Evolutionary conservation across 1,140 invertebrate species (phyloP), one percentile per base, ranked within the genome.

Genomic region (Stegodyphus dumicola): DNA sequence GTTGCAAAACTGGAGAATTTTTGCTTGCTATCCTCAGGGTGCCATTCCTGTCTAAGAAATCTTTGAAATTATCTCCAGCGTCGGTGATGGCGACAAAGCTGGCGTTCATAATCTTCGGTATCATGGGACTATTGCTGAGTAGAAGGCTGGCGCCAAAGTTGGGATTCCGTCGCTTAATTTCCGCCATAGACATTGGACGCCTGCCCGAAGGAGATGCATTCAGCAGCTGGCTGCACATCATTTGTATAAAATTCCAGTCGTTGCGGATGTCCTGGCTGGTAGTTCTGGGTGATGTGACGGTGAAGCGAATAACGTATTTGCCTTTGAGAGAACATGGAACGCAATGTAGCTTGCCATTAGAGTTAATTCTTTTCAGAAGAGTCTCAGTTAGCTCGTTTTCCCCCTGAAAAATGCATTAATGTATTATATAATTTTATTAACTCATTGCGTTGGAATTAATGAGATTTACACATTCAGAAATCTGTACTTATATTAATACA

Each of bases 1-100:
- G 92, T 49, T 95, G 92, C 93, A 96, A 95, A 7, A 94, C 94
- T 92, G 90, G 89, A 69, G 86, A 88, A 49, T 88, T 71, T 56
- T 84, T 84, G 73, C 73, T 54, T n/a, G 65, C 81, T 7, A 84
- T 76, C 6, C 65, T 33, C 13, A 84, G 15, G 13, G 52, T 56
- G 0, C 73, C 64, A 9, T 84, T 84, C 5, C 73, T 54, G 33
- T 76, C 81, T 54, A 84, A 52, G 15, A 84, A 69, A 51, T 84
- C 73, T 5, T 84, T 53, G 88, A 96, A 13, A 64, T 6, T 65
- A 54, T 84, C 95, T 77, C 94, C 94, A 54, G 95, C 95, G 89
- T 99, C 97, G 89, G 97, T 97, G 85, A 99, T 95, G 7, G 97
- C 97, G 0, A 95, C 97, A 91, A 98, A 99, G 87, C 96, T 98